phyloP scores from a whole-genome alignment of 2,113 vertebrate genomes.

The Recurvirostra avosetta region DNA sequence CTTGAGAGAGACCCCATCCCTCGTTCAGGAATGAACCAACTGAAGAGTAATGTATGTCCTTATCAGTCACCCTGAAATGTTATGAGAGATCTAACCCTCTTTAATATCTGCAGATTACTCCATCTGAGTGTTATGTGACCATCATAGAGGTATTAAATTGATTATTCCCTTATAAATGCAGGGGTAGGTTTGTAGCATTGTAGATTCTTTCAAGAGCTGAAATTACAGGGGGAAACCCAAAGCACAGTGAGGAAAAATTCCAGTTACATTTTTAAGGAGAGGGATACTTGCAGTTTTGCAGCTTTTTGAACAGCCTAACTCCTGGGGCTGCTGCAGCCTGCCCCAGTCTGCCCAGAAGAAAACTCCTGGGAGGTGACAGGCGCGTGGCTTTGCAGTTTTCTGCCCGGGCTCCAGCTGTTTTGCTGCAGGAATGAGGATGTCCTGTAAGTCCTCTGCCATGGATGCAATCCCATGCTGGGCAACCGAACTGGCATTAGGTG shows the following conservation, averaged over 20 bases:
- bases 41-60: not conserved
- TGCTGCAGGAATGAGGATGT: not conserved
- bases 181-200: not conserved
- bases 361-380: not conserved
- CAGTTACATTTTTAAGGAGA: not conserved
- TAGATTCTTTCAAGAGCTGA: not conserved
- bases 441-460: not conserved
- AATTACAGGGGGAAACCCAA: not conserved
- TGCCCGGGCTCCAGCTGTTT: not conserved
- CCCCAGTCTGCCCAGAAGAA: not conserved
- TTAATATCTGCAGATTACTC: not conserved
- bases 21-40: accelerated
- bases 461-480: not conserved
- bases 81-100: not conserved
- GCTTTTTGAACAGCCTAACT: not conserved
- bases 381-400: not conserved
- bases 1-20: not conserved
- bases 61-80: not conserved
- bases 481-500: not conserved
- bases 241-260: not conserved
- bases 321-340: not conserved
- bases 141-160: not conserved
- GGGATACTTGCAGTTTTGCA: not conserved
- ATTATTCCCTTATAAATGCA: not conserved
- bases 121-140: not conserved